These are phyloP conservation scores for Stegostoma tigrinum DNA, from an alignment of 2,113 vertebrate species.

Conservation along the genomic window DNA sequence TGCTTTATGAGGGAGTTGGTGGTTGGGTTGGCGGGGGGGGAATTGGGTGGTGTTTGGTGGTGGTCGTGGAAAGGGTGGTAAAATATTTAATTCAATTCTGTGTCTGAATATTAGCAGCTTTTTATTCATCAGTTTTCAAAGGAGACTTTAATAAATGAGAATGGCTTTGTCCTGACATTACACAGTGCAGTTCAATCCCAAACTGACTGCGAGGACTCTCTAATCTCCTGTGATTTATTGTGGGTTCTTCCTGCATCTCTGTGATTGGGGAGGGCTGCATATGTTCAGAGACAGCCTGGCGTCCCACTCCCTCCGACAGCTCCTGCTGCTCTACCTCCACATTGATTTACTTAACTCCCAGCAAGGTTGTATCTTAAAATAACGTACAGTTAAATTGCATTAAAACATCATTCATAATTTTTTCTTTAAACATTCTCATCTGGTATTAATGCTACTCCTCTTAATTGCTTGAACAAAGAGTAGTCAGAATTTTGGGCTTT, in stretches of 20 bases:
- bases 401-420: constrained; percentile 35
- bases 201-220: constrained; percentile 81
- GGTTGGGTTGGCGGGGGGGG: not conserved
- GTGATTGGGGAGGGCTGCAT: constrained; percentile 78
- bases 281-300: constrained; percentile 95
- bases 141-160: constrained; percentile 83
- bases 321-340: constrained; percentile 62
- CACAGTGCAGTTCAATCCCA: constrained; percentile 82
- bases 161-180: constrained; percentile 88
- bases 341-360: constrained; percentile 37
- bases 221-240: constrained; percentile 99
- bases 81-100: constrained; percentile 57
- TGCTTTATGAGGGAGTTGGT: not conserved
- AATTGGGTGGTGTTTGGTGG: too few species aligned
- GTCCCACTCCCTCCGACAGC: constrained; percentile 71
- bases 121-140: constrained; percentile 64
- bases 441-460: constrained; percentile 32
- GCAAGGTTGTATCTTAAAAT: constrained; percentile 34
- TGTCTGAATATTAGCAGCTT: constrained; percentile 61
- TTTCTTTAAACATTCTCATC: constrained; percentile 17
- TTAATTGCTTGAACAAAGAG: constrained; percentile 23
- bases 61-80: not conserved
- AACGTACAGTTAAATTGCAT: constrained; percentile 35
- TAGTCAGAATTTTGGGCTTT: not conserved
- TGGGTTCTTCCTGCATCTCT: constrained; percentile 82